Evolutionary conservation across 2,113 vertebrate genomes (phyloP).

Genomic region (Eidolon helvum): DNA sequence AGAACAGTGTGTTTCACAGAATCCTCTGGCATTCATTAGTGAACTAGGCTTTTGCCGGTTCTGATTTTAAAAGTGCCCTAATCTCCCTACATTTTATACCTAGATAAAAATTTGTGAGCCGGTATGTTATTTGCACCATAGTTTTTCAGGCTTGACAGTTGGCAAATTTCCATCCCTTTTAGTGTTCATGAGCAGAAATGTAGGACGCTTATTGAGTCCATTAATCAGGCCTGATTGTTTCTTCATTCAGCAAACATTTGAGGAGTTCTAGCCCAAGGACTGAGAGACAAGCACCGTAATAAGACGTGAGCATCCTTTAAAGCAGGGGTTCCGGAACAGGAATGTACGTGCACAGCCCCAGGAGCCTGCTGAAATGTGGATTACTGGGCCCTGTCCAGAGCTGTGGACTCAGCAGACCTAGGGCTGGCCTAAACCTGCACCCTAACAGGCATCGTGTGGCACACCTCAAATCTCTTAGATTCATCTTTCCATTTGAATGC

Average conservation of each 20-base stretch:
- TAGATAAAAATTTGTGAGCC: conserved; percentile 27
- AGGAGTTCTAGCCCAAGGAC: not conserved
- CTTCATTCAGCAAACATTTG: not conserved
- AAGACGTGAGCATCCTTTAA: rapidly evolving
- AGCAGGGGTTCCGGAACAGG: not conserved
- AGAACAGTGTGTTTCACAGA: not conserved
- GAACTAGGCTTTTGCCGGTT: not conserved
- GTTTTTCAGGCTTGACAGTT: not conserved
- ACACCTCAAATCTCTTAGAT: not conserved
- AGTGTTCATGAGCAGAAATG: not conserved
- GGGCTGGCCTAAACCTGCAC: not conserved
- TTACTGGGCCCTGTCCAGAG: rapidly evolving
- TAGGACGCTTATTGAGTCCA: not conserved
- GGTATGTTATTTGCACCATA: not conserved
- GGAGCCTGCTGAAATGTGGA: not conserved
- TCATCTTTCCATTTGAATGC: not conserved
- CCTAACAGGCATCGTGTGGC: too few relatives aligned
- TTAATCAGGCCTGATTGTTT: not conserved
- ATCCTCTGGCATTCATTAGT: not conserved
- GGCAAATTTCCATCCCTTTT: not conserved
- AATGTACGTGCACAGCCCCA: too few relatives aligned
- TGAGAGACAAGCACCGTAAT: not conserved
- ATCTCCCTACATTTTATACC: not conserved
- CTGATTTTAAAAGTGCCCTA: not conserved
- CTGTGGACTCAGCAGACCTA: not conserved